These are phyloP conservation scores for Antennarius maculatus DNA, from an alignment of 2,797 vertebrate genomes.

Conservation along the genomic window DNA sequence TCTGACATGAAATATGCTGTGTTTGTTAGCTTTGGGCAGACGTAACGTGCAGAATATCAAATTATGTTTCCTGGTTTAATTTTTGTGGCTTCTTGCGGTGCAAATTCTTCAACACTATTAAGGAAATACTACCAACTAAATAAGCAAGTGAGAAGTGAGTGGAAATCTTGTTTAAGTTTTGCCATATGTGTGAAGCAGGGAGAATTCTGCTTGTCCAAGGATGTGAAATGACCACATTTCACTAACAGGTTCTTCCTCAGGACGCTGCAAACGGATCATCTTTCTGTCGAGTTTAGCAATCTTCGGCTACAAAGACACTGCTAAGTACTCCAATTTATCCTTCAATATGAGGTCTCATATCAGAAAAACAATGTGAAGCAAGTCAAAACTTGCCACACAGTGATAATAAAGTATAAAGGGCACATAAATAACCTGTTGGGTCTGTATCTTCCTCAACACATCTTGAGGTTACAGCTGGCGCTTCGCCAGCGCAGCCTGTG, in stretches of 20 bases:
- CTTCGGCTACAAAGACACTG: constrained; percentile 41
- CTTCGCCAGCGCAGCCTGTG: constrained; percentile 36
- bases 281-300: constrained; percentile 34
- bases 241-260: constrained; percentile 45
- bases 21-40: constrained; percentile 6
- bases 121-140: constrained; percentile 37
- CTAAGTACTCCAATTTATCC: constrained; percentile 46
- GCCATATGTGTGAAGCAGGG: constrained; percentile 13
- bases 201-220: constrained; percentile 14
- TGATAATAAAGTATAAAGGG: constrained; percentile 21
- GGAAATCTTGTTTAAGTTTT: constrained; percentile 28
- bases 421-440: constrained; percentile 74
- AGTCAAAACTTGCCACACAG: constrained; percentile 45
- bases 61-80: constrained; percentile 13
- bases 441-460: constrained; percentile 41
- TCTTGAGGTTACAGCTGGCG: constrained; percentile 39
- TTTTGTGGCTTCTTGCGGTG: constrained; percentile 1
- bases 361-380: constrained; percentile 58
- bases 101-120: constrained; percentile 34
- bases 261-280: constrained; percentile 23
- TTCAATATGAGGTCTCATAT: constrained; percentile 35
- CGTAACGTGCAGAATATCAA: constrained; percentile 7
- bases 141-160: constrained; percentile 19
- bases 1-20: not conserved
- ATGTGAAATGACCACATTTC: constrained; percentile 51